These are phyloP conservation scores for Noctuana brunneofusca DNA, from an alignment of 2,888 invertebrate genomes.

Conservation along the genomic window DNA sequence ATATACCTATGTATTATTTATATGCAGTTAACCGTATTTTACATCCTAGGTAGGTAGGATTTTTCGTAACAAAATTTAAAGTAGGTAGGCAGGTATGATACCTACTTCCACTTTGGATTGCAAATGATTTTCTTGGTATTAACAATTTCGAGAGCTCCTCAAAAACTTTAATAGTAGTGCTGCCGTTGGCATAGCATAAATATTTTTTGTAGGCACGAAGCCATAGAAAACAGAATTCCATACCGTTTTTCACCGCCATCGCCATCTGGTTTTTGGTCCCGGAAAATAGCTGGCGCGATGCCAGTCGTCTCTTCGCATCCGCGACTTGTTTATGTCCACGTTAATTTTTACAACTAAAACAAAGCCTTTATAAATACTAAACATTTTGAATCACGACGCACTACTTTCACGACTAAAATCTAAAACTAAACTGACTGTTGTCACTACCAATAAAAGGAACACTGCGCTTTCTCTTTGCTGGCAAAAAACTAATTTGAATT, in stretches of 20 bases:
- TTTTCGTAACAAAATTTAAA: no score
- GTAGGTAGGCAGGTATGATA: no score
- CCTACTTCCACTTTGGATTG: no score
- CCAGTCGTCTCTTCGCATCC: slow-evolving; percentile 47
- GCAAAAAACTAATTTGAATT: slow-evolving; percentile 80
- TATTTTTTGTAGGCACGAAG: slow-evolving; percentile 23
- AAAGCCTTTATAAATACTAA: slow-evolving; percentile 42
- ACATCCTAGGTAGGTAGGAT: no score
- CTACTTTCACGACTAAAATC: slow-evolving; percentile 69
- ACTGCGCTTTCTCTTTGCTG: slow-evolving; percentile 70
- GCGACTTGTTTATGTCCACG: slow-evolving; percentile 50
- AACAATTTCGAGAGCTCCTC: neutral
- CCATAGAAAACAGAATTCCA: slow-evolving; percentile 40
- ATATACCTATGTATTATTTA: no score
- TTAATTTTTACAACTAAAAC: slow-evolving; percentile 51
- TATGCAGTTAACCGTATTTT: no score
- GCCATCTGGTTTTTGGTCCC: slow-evolving; percentile 60
- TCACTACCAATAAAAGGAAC: slow-evolving; percentile 34
- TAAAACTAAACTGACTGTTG: slow-evolving; percentile 57
- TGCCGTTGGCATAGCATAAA: neutral
- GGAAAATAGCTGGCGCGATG: slow-evolving; percentile 51
- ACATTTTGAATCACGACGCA: slow-evolving; percentile 55
- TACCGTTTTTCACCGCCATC: slow-evolving; percentile 52
- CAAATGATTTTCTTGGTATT: neutral
- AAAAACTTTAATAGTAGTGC: neutral